Percentiles rank a stretch among this genome's conserved stretches.
These are phyloP conservation scores for Cancer borealis DNA, from an alignment of 2,888 invertebrate genomes.

Conservation along the genomic window DNA sequence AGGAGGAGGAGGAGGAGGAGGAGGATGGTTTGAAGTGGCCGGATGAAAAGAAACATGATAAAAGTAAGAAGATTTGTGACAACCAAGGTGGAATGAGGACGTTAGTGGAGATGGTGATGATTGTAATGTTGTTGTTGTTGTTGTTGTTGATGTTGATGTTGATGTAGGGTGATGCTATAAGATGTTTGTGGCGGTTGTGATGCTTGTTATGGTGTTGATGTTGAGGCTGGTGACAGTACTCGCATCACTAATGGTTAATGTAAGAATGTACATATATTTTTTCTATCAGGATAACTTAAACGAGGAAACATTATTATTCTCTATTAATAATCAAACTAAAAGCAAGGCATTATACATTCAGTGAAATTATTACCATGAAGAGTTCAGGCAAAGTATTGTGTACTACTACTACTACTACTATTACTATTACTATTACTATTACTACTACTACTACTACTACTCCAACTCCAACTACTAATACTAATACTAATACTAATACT, in stretches of 20 bases:
- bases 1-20: background rate
- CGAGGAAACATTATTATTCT: no score
- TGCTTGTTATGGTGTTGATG: background rate
- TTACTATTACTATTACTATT: background rate
- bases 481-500: background rate
- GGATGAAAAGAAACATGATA: background rate
- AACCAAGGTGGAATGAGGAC: background rate
- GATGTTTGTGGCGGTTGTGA: no score
- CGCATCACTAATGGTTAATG: background rate
- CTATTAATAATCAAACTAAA: no score
- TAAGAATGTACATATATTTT: no score
- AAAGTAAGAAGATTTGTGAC: background rate
- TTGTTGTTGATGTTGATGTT: background rate
- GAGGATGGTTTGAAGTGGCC: background rate
- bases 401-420: background rate
- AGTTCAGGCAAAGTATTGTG: background rate
- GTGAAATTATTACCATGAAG: no score
- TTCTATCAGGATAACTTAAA: no score
- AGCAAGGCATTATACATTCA: no score
- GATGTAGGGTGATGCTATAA: background rate
- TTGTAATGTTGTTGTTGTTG: background rate
- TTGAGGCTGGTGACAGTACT: background rate
- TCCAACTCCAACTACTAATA: background rate
- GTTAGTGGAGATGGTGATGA: background rate
- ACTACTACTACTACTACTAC: background rate